Conservation (phyloP, 2,113 vertebrate species). For the Equus przewalskii region DNA sequence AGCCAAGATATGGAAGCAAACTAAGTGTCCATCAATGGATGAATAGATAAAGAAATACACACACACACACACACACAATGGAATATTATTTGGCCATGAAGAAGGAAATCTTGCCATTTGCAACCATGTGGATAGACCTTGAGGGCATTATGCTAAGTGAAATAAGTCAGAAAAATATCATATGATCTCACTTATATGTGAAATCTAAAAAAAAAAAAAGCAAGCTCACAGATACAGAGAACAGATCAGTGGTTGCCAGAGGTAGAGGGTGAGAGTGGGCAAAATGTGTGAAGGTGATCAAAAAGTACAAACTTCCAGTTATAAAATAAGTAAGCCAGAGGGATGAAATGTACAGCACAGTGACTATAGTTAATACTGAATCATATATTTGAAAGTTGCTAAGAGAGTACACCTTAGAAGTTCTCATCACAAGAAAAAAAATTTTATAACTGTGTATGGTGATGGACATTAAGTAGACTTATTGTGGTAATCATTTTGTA, state of each 20-base stretch:
- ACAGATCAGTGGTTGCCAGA: neutral
- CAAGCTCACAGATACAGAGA: neutral
- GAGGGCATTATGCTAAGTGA: neutral
- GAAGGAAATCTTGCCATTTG: neutral
- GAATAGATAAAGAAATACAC: neutral
- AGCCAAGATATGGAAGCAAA: neutral
- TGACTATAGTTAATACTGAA: neutral
- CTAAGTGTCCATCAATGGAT: neutral
- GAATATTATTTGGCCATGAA: neutral
- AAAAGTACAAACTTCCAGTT: neutral
- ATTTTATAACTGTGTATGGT: neutral
- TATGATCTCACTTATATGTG: neutral
- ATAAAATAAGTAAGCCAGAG: neutral
- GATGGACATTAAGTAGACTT: neutral
- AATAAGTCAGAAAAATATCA: neutral
- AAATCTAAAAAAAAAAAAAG: neutral
- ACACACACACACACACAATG: no score
- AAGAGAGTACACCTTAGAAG: neutral
- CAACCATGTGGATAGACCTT: neutral
- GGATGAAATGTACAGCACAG: neutral
- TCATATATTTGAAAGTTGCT: neutral
- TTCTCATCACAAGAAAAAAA: neutral
- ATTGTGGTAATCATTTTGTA: neutral
- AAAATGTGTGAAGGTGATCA: neutral
- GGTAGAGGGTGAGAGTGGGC: neutral